A percentile compares a stretch with the other conserved stretches of the same genome.
These are phyloP conservation scores for Parotocinclus haroldoi DNA, from an alignment of 2,797 vertebrate genomes.

Conservation along the genomic window DNA sequence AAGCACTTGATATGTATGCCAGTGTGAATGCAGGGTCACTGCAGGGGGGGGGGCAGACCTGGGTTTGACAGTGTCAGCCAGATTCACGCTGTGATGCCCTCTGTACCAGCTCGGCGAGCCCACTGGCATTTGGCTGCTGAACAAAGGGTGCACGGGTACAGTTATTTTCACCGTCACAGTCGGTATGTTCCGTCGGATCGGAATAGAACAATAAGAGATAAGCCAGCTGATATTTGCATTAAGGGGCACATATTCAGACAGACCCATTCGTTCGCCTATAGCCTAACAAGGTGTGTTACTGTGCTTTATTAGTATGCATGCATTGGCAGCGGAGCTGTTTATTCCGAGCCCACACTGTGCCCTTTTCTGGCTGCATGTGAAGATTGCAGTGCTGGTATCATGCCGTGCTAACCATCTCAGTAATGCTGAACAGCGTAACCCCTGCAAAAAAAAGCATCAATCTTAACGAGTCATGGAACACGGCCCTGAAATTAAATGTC, in stretches of 20 bases:
- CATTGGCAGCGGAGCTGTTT: background rate
- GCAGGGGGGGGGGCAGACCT: conserved; percentile 23
- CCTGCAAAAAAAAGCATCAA: conserved; percentile 39
- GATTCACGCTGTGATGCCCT: background rate
- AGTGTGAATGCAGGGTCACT: conserved; percentile 22
- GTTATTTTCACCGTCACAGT: no score
- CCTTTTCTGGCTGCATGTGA: conserved; percentile 8
- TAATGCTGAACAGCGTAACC: conserved; percentile 35
- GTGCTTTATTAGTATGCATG: no score
- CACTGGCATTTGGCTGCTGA: conserved; percentile 10
- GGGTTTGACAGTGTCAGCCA: conserved; percentile 5
- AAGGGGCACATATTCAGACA: no score
- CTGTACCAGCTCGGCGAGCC: conserved; percentile 5
- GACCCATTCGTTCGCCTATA: no score
- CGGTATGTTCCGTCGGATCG: no score
- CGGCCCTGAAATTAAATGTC: conserved; percentile 44
- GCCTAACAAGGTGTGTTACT: no score
- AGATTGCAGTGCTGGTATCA: conserved; percentile 26
- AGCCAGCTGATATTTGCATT: no score
- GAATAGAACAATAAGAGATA: no score
- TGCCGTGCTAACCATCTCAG: conserved; percentile 41
- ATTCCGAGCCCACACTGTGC: conserved; percentile 10
- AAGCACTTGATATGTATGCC: conserved; percentile 43
- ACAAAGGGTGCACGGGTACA: conserved; percentile 4
- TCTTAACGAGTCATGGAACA: conserved; percentile 42